Base-by-base conservation (phyloP, 2,888 invertebrate species). In the Nebria brevicollis region DNA sequence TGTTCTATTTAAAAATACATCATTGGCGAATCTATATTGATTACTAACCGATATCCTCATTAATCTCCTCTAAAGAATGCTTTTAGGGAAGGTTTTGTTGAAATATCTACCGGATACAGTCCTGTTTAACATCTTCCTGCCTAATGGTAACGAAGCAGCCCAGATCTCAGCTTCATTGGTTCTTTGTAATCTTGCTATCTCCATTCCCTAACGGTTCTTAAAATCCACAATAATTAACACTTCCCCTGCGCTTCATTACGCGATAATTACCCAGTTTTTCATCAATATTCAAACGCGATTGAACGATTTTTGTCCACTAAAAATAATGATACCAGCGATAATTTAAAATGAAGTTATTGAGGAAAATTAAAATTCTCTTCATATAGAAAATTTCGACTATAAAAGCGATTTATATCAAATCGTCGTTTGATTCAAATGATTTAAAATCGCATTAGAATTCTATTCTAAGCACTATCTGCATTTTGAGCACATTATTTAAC, bases 161-260 rank as follows among this genome's bases (percentile, higher is more conserved):
- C 11, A 54, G 54, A 54, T 54, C 54, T 54, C 54, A 54, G 7
- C 8, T 11, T 13, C 54, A 54, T 54, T 13, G 11, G 54, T 34
- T 20, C 73, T 73, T 73, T 73, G 73, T 34, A 73, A 73, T 73
- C 73, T 73, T 70, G 13, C 73, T 11, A 26, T 72, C 73, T n/a
- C 15, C 73, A 73, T 73, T 73, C 73, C 43, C 26, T 43, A 15
- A 73, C 41, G 41, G n/a, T 73, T 34, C 73, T 73, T 34, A 42
- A 68, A 73, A 41, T 43, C 43, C 41, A 15, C 41, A 13, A 43
- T 73, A 73, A 73, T 73, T 73, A 73, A 73, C 73, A 73, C 73
- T 73, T 73, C 73, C 72, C 43, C 42, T 41, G 70, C 26, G 26
- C 11, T 70, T 70, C 70, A 70, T 70, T 70, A 26, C 13, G 34